Evolutionary conservation across 2,797 vertebrate species (phyloP).

Genomic region (Gallinago stenura): DNA sequence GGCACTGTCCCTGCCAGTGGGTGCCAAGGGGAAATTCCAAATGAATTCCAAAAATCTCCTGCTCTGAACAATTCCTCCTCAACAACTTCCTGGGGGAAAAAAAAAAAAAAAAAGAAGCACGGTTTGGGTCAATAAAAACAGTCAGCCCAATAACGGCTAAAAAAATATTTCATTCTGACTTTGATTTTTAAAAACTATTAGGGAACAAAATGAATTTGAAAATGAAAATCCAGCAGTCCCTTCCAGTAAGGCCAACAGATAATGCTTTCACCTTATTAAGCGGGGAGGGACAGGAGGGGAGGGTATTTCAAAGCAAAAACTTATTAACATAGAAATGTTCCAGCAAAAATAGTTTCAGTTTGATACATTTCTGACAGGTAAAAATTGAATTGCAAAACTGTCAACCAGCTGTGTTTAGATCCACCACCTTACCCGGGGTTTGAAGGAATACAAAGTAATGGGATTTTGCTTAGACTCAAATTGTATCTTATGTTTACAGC

Average conservation of each 20-base stretch:
- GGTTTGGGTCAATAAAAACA: not conserved
- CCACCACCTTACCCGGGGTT: not conserved
- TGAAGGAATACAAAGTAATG: not conserved
- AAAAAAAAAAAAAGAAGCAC: too few species aligned
- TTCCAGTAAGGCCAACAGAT: not conserved
- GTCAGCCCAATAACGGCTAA: not conserved
- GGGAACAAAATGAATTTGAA: not conserved
- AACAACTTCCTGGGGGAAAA: not conserved
- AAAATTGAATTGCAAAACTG: conserved; percentile 27
- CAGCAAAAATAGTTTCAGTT: not conserved
- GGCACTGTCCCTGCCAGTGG: not conserved
- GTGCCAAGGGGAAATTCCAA: not conserved
- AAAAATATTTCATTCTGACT: not conserved
- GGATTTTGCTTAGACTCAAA: not conserved
- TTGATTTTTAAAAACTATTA: not conserved
- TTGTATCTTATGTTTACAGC: not conserved
- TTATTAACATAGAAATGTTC: conserved; percentile 25
- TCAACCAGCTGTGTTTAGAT: not conserved
- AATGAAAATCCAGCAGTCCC: not conserved
- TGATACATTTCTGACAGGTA: conserved; percentile 40
- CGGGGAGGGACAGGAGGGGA: too few species aligned
- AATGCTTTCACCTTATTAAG: conserved; percentile 30
- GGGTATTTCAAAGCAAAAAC: conserved; percentile 11
- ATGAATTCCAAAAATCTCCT: too few species aligned
- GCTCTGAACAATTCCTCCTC: not conserved